Evolutionary conservation across 92 coral and sea anemone species (phyloP).

Genomic region (Siderastrea radians): DNA sequence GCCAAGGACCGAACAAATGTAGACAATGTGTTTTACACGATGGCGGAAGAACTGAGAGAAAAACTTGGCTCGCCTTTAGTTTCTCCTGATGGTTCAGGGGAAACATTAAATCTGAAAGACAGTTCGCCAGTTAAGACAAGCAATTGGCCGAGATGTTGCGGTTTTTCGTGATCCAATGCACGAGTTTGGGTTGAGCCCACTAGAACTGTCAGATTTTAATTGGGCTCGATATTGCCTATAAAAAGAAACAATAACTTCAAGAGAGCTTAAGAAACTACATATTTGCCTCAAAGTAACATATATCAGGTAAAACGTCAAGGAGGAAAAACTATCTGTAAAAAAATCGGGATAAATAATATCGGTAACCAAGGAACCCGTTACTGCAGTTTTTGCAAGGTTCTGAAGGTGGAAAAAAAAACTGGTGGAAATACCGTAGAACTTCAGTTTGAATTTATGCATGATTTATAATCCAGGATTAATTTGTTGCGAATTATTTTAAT

Average conservation of each 20-base stretch:
- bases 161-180: conserved; percentile 19
- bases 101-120: conserved; percentile 54
- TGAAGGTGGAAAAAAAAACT: too few relatives aligned
- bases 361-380: too few relatives aligned
- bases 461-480: too few relatives aligned
- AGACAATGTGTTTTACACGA: conserved; percentile 88
- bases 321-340: too few relatives aligned
- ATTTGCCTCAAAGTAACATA: neutral
- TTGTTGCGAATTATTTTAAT: too few relatives aligned
- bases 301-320: neutral
- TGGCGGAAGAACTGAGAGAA: conserved; percentile 92
- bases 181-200: neutral
- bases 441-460: too few relatives aligned
- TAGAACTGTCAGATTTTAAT: neutral
- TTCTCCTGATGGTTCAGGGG: conserved; percentile 62
- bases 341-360: too few relatives aligned
- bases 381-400: too few relatives aligned
- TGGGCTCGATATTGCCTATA: neutral
- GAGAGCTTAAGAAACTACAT: neutral
- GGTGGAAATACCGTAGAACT: too few relatives aligned
- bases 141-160: conserved; percentile 66
- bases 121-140: conserved; percentile 59
- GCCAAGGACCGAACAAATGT: conserved; percentile 98
- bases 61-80: conserved; percentile 89
- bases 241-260: neutral